Base-by-base conservation (phyloP, 2,888 invertebrate genomes). In the Polyploca ridens region DNA sequence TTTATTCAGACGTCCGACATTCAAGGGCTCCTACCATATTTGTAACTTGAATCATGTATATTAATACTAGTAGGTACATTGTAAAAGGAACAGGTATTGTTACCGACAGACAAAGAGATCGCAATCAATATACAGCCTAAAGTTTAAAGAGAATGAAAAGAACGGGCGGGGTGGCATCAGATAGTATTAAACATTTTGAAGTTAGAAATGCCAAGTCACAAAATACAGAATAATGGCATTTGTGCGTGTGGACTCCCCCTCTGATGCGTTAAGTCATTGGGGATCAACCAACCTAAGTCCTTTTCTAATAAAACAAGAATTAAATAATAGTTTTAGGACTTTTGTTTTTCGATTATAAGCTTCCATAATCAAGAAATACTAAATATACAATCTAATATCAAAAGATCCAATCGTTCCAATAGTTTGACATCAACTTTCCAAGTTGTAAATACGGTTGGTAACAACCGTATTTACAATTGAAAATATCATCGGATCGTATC, bases 41-140 rank as follows among this genome's bases (percentile, higher is more conserved):
- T 13, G 13, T 14, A 49, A 5, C 46, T n/a, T 46, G 46, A n/a
- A 46, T 14, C n/a, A 14, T 44, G 10, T 68, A 62, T 77, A 76
- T 75, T 69, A 64, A 70, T 69, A 69, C 4, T 33, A 38, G 57
- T 63, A 65, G 63, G 63, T 65, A 60, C 38, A 63, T 46, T 46
- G 4, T 14, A n/a, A 62, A 66, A 63, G 68, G 69, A 27, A 77
- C 70, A 75, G 66, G 70, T 69, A 77, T 77, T 76, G 78, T 76
- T 69, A 54, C 66, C 62, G 58, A 41, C 49, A 77, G 19, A 19
- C 73, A 77, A 73, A 75, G 76, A 71, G 68, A 73, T 74, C 66
- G 66, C 54, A 69, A 76, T 74, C 74, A 66, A 44, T 65, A 33
- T 38, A 64, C 14, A n/a, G n/a, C 16, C 6, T 7, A 54, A 2